Conservation (phyloP, 2,113 vertebrate genomes). For the Chrysemys picta region DNA sequence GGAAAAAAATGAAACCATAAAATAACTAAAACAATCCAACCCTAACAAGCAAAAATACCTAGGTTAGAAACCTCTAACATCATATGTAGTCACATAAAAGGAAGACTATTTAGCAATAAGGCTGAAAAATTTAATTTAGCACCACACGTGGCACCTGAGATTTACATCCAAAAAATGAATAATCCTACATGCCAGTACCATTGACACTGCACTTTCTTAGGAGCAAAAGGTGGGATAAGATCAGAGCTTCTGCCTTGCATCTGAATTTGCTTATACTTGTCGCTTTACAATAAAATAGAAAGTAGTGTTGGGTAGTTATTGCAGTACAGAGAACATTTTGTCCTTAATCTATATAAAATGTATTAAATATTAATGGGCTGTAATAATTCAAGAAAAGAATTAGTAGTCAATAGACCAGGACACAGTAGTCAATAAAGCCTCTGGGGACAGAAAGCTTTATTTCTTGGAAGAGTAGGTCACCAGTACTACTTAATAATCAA, state of each 20-base stretch:
- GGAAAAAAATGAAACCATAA: background rate
- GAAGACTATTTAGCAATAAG: background rate
- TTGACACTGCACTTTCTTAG: background rate
- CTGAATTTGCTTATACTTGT: background rate
- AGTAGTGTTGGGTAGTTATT: background rate
- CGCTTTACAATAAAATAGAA: background rate
- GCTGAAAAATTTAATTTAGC: background rate
- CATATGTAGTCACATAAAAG: background rate
- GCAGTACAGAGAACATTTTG: background rate
- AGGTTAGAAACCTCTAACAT: background rate
- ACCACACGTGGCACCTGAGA: background rate
- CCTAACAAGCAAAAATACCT: background rate
- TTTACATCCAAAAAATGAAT: background rate
- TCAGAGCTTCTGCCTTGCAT: background rate
- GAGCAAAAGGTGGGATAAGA: background rate
- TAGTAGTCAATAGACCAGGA: background rate
- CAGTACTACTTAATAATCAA: background rate
- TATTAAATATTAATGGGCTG: background rate
- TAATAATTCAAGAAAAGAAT: background rate
- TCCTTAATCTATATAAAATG: background rate
- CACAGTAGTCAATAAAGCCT: background rate
- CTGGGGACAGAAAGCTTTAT: rapidly evolving
- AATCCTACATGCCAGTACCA: background rate
- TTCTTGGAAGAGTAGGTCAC: background rate
- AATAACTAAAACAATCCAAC: background rate